Evolutionary conservation across 2,888 invertebrate genomes (phyloP).

Genomic region (Xestobium rufovillosum): DNA sequence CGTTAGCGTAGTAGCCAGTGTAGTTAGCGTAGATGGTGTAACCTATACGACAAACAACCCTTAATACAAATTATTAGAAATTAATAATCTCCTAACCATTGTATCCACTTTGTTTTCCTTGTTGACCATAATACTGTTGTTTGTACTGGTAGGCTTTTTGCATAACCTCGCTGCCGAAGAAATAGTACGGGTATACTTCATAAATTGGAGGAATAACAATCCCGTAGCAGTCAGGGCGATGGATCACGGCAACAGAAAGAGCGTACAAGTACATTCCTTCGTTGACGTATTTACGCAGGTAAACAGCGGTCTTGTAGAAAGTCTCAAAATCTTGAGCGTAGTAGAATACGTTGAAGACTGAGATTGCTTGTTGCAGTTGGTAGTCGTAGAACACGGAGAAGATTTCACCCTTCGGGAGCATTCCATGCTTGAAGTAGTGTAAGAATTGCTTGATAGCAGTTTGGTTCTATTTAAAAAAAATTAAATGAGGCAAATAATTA

Average conservation of each 20-base stretch:
- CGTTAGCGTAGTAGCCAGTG: conserved; percentile 49
- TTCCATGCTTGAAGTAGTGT: conserved; percentile 48
- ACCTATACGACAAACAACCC: conserved; percentile 37
- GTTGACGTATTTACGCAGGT: conserved; percentile 60
- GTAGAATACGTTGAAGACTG: conserved; percentile 59
- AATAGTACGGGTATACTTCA: conserved; percentile 65
- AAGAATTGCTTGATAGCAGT: conserved; percentile 53
- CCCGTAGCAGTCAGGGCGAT: conserved; percentile 56
- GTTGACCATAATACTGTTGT: conserved; percentile 43
- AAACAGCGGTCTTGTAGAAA: conserved; percentile 61
- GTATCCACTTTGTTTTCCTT: conserved; percentile 19
- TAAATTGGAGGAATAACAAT: conserved; percentile 64
- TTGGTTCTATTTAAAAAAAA: conserved; percentile 41
- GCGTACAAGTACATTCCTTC: conserved; percentile 63
- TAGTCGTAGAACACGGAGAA: conserved; percentile 55
- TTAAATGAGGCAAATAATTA: background rate
- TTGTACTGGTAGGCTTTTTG: conserved; percentile 56
- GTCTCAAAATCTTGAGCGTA: conserved; percentile 64
- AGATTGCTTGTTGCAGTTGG: conserved; percentile 55
- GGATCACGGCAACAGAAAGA: conserved; percentile 53
- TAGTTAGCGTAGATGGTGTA: conserved; percentile 57
- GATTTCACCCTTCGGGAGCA: conserved; percentile 53
- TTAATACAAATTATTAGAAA: too few species aligned
- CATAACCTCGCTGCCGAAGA: conserved; percentile 61
- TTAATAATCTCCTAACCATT: too few species aligned